Conservation (phyloP, 2,888 invertebrate species). For the Sylvicola fuscatus region DNA sequence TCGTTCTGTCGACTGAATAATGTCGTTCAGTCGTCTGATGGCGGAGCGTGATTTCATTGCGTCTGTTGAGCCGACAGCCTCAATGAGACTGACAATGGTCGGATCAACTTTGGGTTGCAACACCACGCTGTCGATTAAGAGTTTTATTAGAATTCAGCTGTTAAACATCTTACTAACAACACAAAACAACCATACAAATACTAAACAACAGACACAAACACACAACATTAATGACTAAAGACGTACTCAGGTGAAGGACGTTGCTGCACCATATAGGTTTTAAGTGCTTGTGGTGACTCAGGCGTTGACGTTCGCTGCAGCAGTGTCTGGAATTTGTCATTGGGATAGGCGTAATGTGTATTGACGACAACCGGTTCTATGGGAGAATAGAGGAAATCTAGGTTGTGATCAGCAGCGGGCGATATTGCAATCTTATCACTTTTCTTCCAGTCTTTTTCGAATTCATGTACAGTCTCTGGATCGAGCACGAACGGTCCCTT, state of each 20-base stretch:
- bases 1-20: conserved; percentile 22
- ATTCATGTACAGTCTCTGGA: conserved; percentile 42
- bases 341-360: conserved; percentile 24
- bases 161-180: not conserved
- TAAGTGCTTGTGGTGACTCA: conserved; percentile 8
- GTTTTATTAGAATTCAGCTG: too few relatives aligned
- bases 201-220: too few relatives aligned
- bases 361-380: conserved; percentile 30
- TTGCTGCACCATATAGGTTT: conserved; percentile 11
- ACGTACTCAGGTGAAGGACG: too few relatives aligned
- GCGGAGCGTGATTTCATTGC: conserved; percentile 31
- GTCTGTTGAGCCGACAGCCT: conserved; percentile 42
- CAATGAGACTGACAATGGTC: conserved; percentile 26
- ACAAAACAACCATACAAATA: too few relatives aligned
- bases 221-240: too few relatives aligned
- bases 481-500: conserved; percentile 64
- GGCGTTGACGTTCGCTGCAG: conserved; percentile 13
- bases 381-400: conserved; percentile 26
- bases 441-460: conserved; percentile 33
- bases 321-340: conserved; percentile 20
- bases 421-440: conserved; percentile 26
- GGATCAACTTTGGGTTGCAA: conserved; percentile 21
- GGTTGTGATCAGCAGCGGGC: conserved; percentile 19
- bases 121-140: too few relatives aligned
- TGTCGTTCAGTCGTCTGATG: conserved; percentile 22